Base-by-base conservation (phyloP, 2,113 vertebrate genomes). In the Phrynocephalus versicolor region DNA sequence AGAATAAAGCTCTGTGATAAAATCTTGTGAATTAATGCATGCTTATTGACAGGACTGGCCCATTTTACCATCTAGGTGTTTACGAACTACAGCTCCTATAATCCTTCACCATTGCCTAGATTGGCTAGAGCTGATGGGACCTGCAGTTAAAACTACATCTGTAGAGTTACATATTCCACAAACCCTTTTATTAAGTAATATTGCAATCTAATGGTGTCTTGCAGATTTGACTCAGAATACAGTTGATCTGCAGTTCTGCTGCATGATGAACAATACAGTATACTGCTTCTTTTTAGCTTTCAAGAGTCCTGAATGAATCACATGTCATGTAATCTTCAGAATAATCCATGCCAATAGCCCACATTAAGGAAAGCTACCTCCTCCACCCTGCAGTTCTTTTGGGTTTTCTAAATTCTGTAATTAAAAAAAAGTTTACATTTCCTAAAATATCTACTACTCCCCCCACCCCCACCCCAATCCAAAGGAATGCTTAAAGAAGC, bases 41-140 rank as follows among this genome's bases (percentile, higher is more conserved):
- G 0, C 0, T 30, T 30, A 67, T 67, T 67, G 30, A 67, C 3
- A 10, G 64, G 14, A 15, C 1, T 65, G 10, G 62, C 1, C 3
- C 21, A 27, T 10, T 65, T 4, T 65, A 65, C 21, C 62, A 4
- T 25, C 27, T 67, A 30, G 10, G 8, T 67, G 13, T 67, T 67
- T 67, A 12, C 30, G 23, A 27, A 67, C 27, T 27, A 30, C 64
- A n/a, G 6, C 64, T 67, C 27, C 13, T 25, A 67, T 27, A 67
- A 25, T 30, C 64, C 64, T 27, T 30, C 64, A 67, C 30, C 27
- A n/a, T 67, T 67, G 1, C 10, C 64, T 67, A 30, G 23, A 21
- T 6, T 60, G 23, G 33, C 2, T 78, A 60, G 33, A 19, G 23
- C 9, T 57, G 35, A 19, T 62, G 35, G 16, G 15, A 62, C 10